Percentiles rank a stretch among this genome's conserved stretches.
phyloP scores from a whole-genome alignment of 2,113 vertebrate species.

The Opisthocomus hoazin region DNA sequence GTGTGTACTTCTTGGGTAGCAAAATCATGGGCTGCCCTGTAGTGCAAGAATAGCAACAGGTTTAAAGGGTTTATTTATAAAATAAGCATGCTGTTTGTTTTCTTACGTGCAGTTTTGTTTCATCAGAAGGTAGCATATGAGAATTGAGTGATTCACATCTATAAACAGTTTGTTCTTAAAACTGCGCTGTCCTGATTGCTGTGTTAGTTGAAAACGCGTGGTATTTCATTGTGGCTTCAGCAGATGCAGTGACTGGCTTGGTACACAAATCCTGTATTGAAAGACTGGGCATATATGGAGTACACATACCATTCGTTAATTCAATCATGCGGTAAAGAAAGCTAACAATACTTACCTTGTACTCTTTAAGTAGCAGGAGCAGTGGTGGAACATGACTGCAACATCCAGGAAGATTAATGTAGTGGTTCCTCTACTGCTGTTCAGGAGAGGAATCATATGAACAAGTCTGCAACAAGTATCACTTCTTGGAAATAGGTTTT shows the following conservation, averaged over 20 bases:
- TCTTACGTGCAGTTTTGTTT: not conserved
- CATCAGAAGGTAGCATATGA: not conserved
- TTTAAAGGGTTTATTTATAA: not conserved
- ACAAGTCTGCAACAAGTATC: not conserved
- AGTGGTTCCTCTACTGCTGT: not conserved
- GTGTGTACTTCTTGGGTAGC: not conserved
- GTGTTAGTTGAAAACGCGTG: rapidly evolving
- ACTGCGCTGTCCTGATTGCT: not conserved
- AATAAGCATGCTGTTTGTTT: not conserved
- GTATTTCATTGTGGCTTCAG: not conserved
- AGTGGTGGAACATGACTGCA: not conserved
- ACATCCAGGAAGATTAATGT: not conserved
- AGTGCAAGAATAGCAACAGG: not conserved
- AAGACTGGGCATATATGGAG: not conserved
- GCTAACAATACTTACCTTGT: not conserved
- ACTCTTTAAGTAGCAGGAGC: not conserved
- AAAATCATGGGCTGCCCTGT: not conserved
- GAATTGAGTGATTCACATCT: not conserved
- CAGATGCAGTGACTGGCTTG: not conserved
- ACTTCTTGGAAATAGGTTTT: not conserved
- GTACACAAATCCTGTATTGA: not conserved
- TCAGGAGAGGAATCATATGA: not conserved
- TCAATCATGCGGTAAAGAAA: not conserved
- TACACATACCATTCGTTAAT: not conserved
- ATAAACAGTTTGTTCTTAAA: rapidly evolving